phyloP scores from a whole-genome alignment of 64 coral and sea anemone genomes.

The Montipora foliosa region DNA sequence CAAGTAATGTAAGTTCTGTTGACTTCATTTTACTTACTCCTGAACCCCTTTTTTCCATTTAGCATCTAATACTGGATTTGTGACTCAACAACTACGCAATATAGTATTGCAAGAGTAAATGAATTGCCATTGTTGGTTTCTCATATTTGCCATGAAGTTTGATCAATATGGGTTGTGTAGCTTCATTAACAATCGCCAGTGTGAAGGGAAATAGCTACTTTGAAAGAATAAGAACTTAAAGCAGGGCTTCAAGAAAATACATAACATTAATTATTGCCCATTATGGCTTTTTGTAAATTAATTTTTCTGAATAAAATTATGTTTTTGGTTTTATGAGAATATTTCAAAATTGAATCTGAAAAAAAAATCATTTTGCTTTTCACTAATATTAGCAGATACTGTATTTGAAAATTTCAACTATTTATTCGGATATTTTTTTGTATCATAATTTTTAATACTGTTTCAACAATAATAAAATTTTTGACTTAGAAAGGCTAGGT shows the following conservation, averaged over 20 bases:
- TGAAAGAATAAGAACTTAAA: neutral
- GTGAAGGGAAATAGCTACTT: too few species aligned
- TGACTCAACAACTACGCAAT: conserved; percentile 66
- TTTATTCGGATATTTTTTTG: neutral
- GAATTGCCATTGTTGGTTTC: conserved; percentile 18
- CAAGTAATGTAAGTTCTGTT: conserved; percentile 52
- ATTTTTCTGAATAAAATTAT: too few species aligned
- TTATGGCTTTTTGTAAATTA: too few species aligned
- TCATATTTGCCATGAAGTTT: conserved; percentile 19
- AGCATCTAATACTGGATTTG: conserved; percentile 89
- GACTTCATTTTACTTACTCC: conserved; percentile 87
- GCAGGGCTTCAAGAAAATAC: neutral
- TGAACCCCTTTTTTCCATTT: conserved; percentile 93
- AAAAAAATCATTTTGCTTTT: too few species aligned
- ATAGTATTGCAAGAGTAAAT: conserved; percentile 40
- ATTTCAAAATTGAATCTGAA: too few species aligned
- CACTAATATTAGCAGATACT: too few species aligned
- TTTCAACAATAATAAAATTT: neutral
- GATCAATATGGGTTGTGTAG: neutral
- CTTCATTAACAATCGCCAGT: too few species aligned
- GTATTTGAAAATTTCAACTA: too few species aligned
- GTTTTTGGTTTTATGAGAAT: neutral
- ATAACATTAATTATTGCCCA: too few species aligned
- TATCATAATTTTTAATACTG: neutral
- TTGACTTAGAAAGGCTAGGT: neutral